Conservation (phyloP, 2,888 invertebrate genomes). For the Agonopterix subpropinquella region DNA sequence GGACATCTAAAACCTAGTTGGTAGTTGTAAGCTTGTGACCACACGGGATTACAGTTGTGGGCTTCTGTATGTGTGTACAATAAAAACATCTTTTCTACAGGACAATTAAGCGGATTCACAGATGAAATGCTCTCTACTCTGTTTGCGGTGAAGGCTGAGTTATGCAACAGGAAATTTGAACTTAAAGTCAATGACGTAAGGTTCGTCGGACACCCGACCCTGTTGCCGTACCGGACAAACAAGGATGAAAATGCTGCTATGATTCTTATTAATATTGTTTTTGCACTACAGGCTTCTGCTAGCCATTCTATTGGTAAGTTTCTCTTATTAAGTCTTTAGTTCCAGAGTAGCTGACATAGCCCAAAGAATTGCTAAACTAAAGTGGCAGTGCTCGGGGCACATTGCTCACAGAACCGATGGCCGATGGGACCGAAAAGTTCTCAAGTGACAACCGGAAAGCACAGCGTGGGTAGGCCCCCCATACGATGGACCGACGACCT, state of each 20-base stretch:
- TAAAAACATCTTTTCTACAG: constrained; percentile 29
- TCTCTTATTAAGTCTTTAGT: not conserved
- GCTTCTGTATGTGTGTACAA: too few relatives aligned
- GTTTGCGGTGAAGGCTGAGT: constrained; percentile 92
- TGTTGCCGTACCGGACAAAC: constrained; percentile 81
- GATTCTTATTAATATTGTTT: constrained; percentile 90
- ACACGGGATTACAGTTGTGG: too few relatives aligned
- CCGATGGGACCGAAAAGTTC: too few relatives aligned
- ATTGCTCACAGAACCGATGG: too few relatives aligned
- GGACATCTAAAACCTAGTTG: too few relatives aligned
- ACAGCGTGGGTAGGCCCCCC: too few relatives aligned
- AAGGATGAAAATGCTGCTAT: constrained; percentile 81
- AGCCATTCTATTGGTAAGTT: constrained; percentile 88
- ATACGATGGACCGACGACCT: too few relatives aligned
- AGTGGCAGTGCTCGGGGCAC: too few relatives aligned
- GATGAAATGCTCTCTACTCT: constrained; percentile 91
- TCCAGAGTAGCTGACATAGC: too few relatives aligned
- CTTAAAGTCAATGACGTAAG: constrained; percentile 96
- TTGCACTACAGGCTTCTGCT: constrained; percentile 92
- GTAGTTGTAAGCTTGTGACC: too few relatives aligned
- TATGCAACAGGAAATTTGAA: constrained; percentile 94
- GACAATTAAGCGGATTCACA: constrained; percentile 83
- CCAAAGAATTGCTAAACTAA: too few relatives aligned
- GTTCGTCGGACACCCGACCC: constrained; percentile 95
- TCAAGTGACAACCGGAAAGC: too few relatives aligned